A percentile compares a stretch with the other conserved stretches of the same genome.
Evolutionary conservation across 2,113 vertebrate genomes (phyloP).

Genomic region (Egretta garzetta): DNA sequence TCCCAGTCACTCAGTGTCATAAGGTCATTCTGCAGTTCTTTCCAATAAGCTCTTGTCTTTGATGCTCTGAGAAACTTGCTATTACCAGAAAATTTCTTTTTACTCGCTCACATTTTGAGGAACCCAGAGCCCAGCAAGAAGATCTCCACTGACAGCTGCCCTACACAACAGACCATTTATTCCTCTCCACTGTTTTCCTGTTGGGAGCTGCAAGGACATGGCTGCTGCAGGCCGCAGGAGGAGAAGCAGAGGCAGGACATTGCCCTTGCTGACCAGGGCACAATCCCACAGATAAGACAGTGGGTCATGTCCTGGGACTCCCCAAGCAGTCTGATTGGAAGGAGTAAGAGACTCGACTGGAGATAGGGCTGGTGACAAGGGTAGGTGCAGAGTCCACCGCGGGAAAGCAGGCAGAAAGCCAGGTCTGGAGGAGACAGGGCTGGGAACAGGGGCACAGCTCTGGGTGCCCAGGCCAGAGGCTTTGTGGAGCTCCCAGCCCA

Average conservation of each 20-base stretch:
- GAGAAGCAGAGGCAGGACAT: background rate
- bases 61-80: background rate
- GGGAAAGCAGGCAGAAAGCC: background rate
- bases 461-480: background rate
- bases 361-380: background rate
- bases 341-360: background rate
- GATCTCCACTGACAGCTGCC: background rate
- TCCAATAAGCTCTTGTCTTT: background rate
- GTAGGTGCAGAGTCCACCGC: background rate
- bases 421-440: background rate
- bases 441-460: background rate
- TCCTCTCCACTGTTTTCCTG: background rate
- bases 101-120: background rate
- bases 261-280: background rate
- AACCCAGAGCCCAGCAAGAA: background rate
- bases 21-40: background rate
- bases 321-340: rapidly evolving
- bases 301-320: background rate
- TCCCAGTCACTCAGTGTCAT: background rate
- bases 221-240: background rate
- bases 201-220: background rate
- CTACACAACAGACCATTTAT: background rate
- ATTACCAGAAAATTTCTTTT: background rate
- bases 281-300: background rate
- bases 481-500: background rate